Percentiles rank a stretch among this genome's conserved stretches.
Conservation (phyloP, 1,140 invertebrate species). For the Gonioctena quinquepunctata region DNA sequence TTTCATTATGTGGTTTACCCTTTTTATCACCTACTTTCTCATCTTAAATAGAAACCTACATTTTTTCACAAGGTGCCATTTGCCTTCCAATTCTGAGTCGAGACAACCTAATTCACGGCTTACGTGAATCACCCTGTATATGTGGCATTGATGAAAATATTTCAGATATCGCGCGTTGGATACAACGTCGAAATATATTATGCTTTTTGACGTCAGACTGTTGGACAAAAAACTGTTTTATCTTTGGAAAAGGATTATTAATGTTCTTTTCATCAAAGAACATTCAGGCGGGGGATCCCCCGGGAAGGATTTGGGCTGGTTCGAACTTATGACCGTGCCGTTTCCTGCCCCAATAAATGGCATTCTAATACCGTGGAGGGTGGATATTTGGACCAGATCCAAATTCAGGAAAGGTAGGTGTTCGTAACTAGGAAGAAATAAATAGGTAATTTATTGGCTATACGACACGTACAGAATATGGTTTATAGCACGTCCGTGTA, state of each 20-base stretch:
- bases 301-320: conserved; percentile 60
- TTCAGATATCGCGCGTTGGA: conserved; percentile 69
- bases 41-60: no score
- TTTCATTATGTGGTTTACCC: no score
- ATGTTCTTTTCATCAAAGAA: conserved; percentile 71
- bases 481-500: no score
- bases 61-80: no score
- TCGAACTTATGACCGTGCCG: conserved; percentile 71
- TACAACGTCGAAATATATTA: conserved; percentile 69
- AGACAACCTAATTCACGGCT: no score
- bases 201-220: conserved; percentile 70
- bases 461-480: no score
- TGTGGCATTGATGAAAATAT: no score
- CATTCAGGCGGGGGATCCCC: conserved; percentile 53
- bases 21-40: no score
- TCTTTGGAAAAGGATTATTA: conserved; percentile 76
- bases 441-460: no score
- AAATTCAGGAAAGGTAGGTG: conserved; percentile 62
- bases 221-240: conserved; percentile 69
- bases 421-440: no score
- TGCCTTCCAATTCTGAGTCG: no score
- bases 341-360: conserved; percentile 65
- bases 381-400: conserved; percentile 67
- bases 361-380: conserved; percentile 59
- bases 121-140: no score